Percentiles rank a stretch among this genome's conserved stretches.
phyloP scores from a whole-genome alignment of 2,888 invertebrate species.

The Chrysolina americana region DNA sequence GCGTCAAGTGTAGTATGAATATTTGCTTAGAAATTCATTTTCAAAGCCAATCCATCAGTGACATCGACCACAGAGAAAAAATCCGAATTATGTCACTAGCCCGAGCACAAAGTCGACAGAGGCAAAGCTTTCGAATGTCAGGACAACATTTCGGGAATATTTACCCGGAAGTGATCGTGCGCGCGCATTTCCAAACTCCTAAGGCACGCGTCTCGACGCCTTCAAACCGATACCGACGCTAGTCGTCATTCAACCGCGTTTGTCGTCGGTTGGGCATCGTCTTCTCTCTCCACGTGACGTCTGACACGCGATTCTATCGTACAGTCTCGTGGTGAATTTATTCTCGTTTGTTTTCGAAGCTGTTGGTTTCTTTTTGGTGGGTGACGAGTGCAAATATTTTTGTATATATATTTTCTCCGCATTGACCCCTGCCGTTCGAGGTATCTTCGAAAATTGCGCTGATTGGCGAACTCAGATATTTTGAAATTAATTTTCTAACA shows the following conservation, averaged over 20 bases:
- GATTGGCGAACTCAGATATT: neutral
- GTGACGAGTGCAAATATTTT: constrained; percentile 38
- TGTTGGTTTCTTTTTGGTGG: constrained; percentile 34
- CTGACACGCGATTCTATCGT: constrained; percentile 45
- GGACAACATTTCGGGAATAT: constrained; percentile 51
- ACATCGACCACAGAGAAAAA: constrained; percentile 24
- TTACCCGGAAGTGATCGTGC: constrained; percentile 71
- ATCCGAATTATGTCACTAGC: constrained; percentile 45
- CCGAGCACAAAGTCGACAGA: constrained; percentile 41
- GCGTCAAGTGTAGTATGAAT: too few relatives aligned
- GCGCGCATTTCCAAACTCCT: constrained; percentile 70
- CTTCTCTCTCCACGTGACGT: constrained; percentile 52
- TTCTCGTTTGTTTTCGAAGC: constrained; percentile 13
- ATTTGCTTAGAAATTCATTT: neutral
- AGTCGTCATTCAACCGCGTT: constrained; percentile 65
- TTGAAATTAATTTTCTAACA: neutral
- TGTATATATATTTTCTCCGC: constrained; percentile 35
- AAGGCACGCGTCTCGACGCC: constrained; percentile 70
- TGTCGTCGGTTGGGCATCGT: constrained; percentile 61
- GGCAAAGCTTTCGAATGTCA: constrained; percentile 44
- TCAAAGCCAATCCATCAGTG: neutral
- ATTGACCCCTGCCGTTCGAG: neutral
- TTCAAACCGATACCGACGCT: constrained; percentile 64
- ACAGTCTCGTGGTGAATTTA: constrained; percentile 38
- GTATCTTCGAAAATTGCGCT: neutral